These are phyloP conservation scores for Oscheius sp. DNA, from an alignment of 2,888 invertebrate genomes.

Conservation along the genomic window DNA sequence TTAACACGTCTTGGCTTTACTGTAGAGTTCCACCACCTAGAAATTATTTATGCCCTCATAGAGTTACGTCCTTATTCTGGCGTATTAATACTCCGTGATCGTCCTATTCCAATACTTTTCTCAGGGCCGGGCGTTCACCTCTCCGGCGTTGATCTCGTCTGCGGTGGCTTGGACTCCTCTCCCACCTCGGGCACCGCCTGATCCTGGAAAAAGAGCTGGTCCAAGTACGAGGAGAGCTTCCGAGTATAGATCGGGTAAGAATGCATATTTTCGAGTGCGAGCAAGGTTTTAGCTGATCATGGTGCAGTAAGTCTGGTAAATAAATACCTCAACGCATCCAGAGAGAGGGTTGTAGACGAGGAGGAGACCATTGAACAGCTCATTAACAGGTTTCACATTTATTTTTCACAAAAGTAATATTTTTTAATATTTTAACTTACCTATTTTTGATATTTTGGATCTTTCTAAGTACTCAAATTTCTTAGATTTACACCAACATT, in stretches of 20 bases:
- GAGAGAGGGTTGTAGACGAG: constrained; percentile 2
- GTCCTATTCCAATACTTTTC: not conserved
- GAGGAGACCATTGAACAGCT: constrained; percentile 21
- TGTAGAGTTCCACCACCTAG: not conserved
- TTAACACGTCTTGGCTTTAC: too few relatives aligned
- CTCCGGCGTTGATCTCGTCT: constrained; percentile 47
- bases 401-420: not conserved
- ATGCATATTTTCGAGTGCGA: not conserved
- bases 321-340: constrained; percentile 20
- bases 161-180: constrained; percentile 42
- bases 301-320: not conserved
- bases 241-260: not conserved
- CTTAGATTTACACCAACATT: too few relatives aligned
- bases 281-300: constrained; percentile 1
- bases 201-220: constrained; percentile 27
- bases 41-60: too few relatives aligned
- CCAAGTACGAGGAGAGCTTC: not conserved
- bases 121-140: constrained; percentile 45
- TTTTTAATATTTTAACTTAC: not conserved
- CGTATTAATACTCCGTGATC: too few relatives aligned
- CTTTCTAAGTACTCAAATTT: too few relatives aligned
- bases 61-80: too few relatives aligned
- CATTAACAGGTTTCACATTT: not conserved
- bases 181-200: constrained; percentile 7
- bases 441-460: not conserved